Evolutionary conservation across 2,888 invertebrate genomes (phyloP), one percentile per base, ranked within the genome.

Genomic region (Aphelenchoides bicaudatus): DNA sequence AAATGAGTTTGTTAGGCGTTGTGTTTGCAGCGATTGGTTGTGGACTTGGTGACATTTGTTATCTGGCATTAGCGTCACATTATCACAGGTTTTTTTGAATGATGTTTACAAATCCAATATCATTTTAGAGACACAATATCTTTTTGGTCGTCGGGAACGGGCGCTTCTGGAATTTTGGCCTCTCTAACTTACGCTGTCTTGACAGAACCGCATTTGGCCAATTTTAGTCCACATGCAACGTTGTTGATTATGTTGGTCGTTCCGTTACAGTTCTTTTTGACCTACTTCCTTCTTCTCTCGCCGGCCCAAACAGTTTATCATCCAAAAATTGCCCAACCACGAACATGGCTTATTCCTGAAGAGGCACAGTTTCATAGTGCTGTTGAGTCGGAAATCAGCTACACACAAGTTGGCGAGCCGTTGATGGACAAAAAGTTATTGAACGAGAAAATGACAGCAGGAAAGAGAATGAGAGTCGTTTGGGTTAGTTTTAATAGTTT

Each of bases 141-240:
- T 1, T 85, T 88, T 1, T 89, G 89, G 88, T 88, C 89, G 16
- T 89, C 88, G 2, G 89, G 90, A 6, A 90, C 89, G 0, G 28
- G 80, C 10, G 88, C 87, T 34, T 89, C 90, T 46, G 90, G 90
- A 43, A 83, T 63, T 30, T 90, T 60, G 30, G 67, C 70, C 0
- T 66, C 72, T 0, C 66, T 75, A 38, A 65, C 71, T n/a, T 71
- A 71, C 27, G 86, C 88, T 4, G 84, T 84, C 1, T 79, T 90
- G n/a, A 84, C 85, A 34, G 74, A 83, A 28, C 79, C 85, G 6
- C 84, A 85, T 27, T 78, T 88, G 63, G 71, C 67, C 0, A 66
- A 67, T 51, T 51, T 78, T 10, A 52, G 64, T 0, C 74, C 77
- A 3, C 66, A 70, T 37, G 63, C 55, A 21, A 86, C 88, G 0